Base-by-base conservation (phyloP, 1,140 invertebrate genomes). In the Pseudomyrmex dendroicus region DNA sequence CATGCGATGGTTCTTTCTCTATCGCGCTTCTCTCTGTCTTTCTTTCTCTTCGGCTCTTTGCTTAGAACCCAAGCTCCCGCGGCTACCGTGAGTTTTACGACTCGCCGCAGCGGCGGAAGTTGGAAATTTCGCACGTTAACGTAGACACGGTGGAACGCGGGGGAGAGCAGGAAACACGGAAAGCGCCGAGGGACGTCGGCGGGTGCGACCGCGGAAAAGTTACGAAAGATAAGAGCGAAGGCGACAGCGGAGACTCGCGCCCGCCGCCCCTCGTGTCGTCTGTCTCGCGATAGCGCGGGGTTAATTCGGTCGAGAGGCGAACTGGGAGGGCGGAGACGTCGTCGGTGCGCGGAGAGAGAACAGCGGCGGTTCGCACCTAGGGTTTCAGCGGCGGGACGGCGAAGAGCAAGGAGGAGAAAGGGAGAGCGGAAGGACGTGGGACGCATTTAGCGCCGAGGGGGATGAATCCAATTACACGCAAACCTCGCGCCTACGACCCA, bases 401-500 rank as follows among this genome's bases (percentile, higher is more conserved):
- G 44, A 73, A 73, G 20, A 22, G 63, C 52, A 78, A 61, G 46
- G 70, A 82, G 72, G 85, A 64, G 68, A 35, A 35, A 35, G 50
- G 22, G 66, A 83, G 68, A 48, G 67, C 59, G 61, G 72, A 73
- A 76, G 73, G 57, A 63, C 70, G 86, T 54, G 70, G 64, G 76
- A 84, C 84, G 86, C 50, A 74, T 80, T 80, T 83, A 77, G 82
- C 62, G 83, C 44, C 76, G 86, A 35, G 84, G 89, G 86, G 89
- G 88, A 92, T 92, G 91, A 92, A 93, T 94, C 92, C 91, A 92
- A 93, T 94, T 93, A 93, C 92, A 91, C 84, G 89, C 89, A 90
- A 93, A 91, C 89, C 91, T 91, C 89, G 86, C 91, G 91, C 90
- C 90, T 90, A 90, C 89, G 90, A 87, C 88, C 91, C 90, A 93